phyloP scores from a whole-genome alignment of 2,888 invertebrate species.

The Epirrhoe tristata region DNA sequence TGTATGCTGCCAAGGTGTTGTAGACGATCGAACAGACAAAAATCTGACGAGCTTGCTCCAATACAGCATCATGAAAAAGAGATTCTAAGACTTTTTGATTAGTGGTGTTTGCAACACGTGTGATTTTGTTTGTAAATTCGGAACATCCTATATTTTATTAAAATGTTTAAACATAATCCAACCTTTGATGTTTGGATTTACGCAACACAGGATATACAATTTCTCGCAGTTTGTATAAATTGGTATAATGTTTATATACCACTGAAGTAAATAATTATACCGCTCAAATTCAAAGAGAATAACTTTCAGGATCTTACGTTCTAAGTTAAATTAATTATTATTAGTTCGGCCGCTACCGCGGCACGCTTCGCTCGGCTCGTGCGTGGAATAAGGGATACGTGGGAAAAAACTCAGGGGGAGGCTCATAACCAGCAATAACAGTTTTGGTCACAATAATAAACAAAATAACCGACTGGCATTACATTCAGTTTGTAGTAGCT shows the following conservation, averaged over 20 bases:
- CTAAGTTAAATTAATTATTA: neutral
- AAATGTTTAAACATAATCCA: conserved; percentile 4
- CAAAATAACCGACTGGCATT: too few relatives aligned
- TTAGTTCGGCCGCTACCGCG: too few relatives aligned
- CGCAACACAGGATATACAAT: conserved; percentile 1
- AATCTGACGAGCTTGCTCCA: too few relatives aligned
- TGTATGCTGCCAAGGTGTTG: too few relatives aligned
- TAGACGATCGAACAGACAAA: too few relatives aligned
- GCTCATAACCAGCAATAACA: too few relatives aligned
- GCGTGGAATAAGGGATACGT: too few relatives aligned
- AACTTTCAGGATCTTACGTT: neutral
- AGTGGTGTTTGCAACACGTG: neutral
- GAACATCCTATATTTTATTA: neutral
- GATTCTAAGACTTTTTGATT: neutral
- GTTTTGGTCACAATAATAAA: too few relatives aligned
- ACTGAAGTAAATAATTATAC: neutral
- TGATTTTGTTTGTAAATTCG: neutral
- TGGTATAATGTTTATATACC: neutral
- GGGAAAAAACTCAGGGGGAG: too few relatives aligned
- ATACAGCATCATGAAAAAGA: too few relatives aligned
- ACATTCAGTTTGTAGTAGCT: too few relatives aligned
- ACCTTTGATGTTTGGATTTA: conserved; percentile 19
- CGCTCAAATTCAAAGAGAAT: neutral
- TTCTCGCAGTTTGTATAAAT: conserved; percentile 9
- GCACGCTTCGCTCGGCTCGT: too few relatives aligned